phyloP scores from a whole-genome alignment of 2,888 invertebrate genomes.

The Luperina testacea region DNA sequence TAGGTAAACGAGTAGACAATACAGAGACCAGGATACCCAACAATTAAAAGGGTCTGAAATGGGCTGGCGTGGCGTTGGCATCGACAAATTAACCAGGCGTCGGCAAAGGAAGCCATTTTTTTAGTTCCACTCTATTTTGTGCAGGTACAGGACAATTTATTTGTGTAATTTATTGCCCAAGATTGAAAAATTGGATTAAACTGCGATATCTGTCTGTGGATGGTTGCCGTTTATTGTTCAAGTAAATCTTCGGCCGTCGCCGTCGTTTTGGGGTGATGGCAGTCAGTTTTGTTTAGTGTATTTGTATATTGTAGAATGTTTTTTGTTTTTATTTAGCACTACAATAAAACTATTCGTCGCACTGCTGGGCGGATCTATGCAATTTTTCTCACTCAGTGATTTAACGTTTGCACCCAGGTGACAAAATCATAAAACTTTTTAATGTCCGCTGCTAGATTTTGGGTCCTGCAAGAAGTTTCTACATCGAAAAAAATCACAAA shows the following conservation, averaged over 20 bases:
- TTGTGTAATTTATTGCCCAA: constrained; percentile 63
- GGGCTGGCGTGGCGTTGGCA: constrained; percentile 67
- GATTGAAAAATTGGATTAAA: constrained; percentile 62
- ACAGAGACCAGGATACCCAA: constrained; percentile 46
- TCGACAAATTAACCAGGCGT: constrained; percentile 72
- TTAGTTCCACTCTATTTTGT: constrained; percentile 56
- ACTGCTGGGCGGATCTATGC: background rate
- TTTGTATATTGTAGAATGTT: background rate
- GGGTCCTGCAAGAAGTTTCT: background rate
- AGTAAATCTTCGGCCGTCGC: constrained; percentile 32
- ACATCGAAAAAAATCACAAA: background rate
- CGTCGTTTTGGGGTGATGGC: background rate
- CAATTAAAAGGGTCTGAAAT: constrained; percentile 68
- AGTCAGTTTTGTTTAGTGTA: background rate
- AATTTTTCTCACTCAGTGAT: background rate
- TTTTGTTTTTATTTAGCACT: background rate
- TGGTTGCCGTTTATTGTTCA: background rate
- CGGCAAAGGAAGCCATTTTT: constrained; percentile 59
- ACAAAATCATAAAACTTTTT: background rate
- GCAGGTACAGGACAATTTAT: constrained; percentile 69
- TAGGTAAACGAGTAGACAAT: constrained; percentile 38
- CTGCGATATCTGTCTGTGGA: constrained; percentile 29
- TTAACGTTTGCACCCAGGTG: too few species aligned
- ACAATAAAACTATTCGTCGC: background rate
- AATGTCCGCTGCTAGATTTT: background rate